Conservation (phyloP, 2,888 invertebrate genomes). For the Parnassius mnemosyne region DNA sequence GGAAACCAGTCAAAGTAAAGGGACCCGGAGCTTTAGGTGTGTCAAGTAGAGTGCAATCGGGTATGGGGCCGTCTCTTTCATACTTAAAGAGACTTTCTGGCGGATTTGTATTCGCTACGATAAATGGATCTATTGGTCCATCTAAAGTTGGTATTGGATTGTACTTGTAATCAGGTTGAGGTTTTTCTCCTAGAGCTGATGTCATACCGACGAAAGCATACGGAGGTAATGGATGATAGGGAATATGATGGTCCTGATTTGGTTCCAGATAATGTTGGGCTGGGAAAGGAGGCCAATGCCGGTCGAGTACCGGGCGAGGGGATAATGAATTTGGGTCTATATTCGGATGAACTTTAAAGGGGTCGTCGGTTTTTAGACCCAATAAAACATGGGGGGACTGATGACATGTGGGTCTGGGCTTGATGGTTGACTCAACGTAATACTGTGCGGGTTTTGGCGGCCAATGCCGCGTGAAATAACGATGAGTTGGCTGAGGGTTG, state of each 20-base stretch:
- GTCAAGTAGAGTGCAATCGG: conserved; percentile 57
- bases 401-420: conserved; percentile 46
- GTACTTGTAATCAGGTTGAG: conserved; percentile 66
- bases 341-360: conserved; percentile 52
- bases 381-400: conserved; percentile 67
- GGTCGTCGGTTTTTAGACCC: conserved; percentile 66
- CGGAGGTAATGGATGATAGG: conserved; percentile 62
- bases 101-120: conserved; percentile 57
- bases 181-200: conserved; percentile 65
- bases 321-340: conserved; percentile 65
- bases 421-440: conserved; percentile 65
- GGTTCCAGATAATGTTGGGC: conserved; percentile 71
- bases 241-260: conserved; percentile 50
- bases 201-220: conserved; percentile 72
- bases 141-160: conserved; percentile 64
- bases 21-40: conserved; percentile 64
- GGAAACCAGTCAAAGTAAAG: conserved; percentile 67
- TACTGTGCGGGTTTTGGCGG: conserved; percentile 69
- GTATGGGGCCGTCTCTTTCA: conserved; percentile 70
- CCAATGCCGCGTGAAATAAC: conserved; percentile 65
- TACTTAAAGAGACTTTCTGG: conserved; percentile 68
- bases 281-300: conserved; percentile 72
- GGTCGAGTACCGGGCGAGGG: conserved; percentile 61
- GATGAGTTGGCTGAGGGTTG: conserved; percentile 65
- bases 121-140: conserved; percentile 65